A percentile compares a stretch with the other conserved stretches of the same genome.
Evolutionary conservation across 2,113 vertebrate species (phyloP).

Genomic region (human): GRCh38 chr7:128032501-128033000

Average conservation of each 20-base stretch:
- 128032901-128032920: slow-evolving; percentile 1
- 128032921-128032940: not conserved
- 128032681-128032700: slow-evolving; percentile 61
- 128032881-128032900: slow-evolving; percentile 55
- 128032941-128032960: slow-evolving; percentile 26
- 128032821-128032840: slow-evolving; percentile 47
- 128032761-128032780: not conserved
- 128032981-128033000: slow-evolving; percentile 37
- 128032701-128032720: slow-evolving; percentile 38
- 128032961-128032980: slow-evolving; percentile 30
- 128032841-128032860: slow-evolving; percentile 62
- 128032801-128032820: not conserved
- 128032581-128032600: slow-evolving; percentile 26
- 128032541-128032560: slow-evolving; percentile 12
- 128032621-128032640: slow-evolving; percentile 65
- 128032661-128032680: slow-evolving; percentile 73
- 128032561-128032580: not conserved
- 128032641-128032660: slow-evolving; percentile 74
- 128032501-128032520: slow-evolving; percentile 62
- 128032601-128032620: slow-evolving; percentile 62
- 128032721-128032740: not conserved
- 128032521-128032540: slow-evolving; percentile 4
- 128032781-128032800: not conserved
- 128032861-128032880: slow-evolving; percentile 58
- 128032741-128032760: not conserved